Percentiles rank a stretch among this genome's conserved stretches.
These are phyloP conservation scores for Sarcophaga subvicina DNA, from an alignment of 2,888 invertebrate species.

Conservation along the genomic window DNA sequence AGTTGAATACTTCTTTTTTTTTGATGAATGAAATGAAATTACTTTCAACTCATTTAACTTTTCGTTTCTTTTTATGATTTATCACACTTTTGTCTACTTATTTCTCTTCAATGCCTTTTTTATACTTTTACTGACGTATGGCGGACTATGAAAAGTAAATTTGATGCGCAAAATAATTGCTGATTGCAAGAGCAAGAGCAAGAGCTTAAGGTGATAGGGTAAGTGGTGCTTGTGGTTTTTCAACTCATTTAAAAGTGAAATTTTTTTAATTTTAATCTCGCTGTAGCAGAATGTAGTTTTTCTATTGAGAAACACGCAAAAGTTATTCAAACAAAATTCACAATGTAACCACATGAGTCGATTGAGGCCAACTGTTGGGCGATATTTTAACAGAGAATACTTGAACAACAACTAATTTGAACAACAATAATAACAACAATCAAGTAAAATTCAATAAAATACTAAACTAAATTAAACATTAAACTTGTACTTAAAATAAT, in stretches of 20 bases:
- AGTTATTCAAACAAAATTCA: background rate
- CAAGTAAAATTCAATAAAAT: too few species aligned
- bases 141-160: conserved; percentile 4
- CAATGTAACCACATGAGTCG: too few species aligned
- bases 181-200: background rate
- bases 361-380: background rate
- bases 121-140: conserved; percentile 16
- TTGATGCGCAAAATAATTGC: conserved; percentile 27
- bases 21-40: conserved; percentile 19
- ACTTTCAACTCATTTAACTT: conserved; percentile 22
- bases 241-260: conserved; percentile 38
- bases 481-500: too few species aligned
- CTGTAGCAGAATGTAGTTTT: background rate
- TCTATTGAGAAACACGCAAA: conserved; percentile 11
- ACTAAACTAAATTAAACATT: too few species aligned
- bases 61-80: conserved; percentile 11
- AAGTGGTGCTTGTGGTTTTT: background rate
- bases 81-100: background rate
- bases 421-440: too few species aligned
- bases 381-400: background rate
- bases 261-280: background rate
- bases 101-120: background rate
- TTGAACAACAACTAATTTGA: too few species aligned
- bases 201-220: conserved; percentile 30
- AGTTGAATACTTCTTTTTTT: background rate